Evolutionary conservation across 2,888 invertebrate genomes (phyloP).

Genomic region (Leucophora obtusa): DNA sequence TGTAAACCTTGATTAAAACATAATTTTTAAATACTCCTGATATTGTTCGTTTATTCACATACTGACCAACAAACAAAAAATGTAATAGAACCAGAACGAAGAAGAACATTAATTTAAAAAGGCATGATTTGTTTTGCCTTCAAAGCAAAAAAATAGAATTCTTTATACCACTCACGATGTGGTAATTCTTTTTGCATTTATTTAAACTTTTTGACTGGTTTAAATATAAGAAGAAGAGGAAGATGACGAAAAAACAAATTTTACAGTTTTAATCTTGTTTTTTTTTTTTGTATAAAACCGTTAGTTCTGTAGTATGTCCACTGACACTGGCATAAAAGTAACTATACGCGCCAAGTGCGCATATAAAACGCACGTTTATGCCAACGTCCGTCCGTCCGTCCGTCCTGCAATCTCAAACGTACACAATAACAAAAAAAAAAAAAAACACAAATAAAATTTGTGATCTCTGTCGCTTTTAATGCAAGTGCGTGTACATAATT

Average conservation of each 20-base stretch:
- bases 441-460: slow-evolving; percentile 14
- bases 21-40: not conserved
- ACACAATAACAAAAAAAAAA: not conserved
- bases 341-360: not conserved
- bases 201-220: slow-evolving; percentile 56
- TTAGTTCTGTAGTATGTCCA: slow-evolving; percentile 56
- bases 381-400: no score
- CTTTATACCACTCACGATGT: slow-evolving; percentile 57
- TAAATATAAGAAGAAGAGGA: slow-evolving; percentile 19
- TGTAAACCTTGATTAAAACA: not conserved
- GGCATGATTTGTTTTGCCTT: slow-evolving; percentile 45
- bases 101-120: not conserved
- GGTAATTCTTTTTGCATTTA: slow-evolving; percentile 29
- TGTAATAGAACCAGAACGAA: not conserved
- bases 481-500: slow-evolving; percentile 64
- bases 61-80: slow-evolving; percentile 8
- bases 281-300: slow-evolving; percentile 44
- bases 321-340: slow-evolving; percentile 43
- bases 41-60: not conserved
- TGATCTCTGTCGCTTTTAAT: slow-evolving; percentile 61
- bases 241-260: slow-evolving; percentile 40
- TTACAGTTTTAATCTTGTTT: slow-evolving; percentile 64
- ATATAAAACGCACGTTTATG: slow-evolving; percentile 45
- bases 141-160: slow-evolving; percentile 8
- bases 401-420: not conserved